Base-by-base conservation (phyloP, 1,140 invertebrate species). In the Solenopsis fugax region DNA sequence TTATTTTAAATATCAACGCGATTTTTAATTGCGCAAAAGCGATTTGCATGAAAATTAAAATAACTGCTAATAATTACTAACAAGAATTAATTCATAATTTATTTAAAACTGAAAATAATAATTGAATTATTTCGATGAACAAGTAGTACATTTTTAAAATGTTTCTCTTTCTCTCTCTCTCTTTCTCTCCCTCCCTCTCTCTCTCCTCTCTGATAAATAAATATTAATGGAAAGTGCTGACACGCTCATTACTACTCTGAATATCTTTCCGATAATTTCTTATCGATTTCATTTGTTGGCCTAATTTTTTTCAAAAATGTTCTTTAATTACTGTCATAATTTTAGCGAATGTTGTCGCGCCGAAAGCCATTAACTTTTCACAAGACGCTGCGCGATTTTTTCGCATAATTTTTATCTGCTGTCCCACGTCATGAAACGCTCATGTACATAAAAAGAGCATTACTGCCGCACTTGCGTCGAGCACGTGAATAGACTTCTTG, bases 391-490 rank as follows among this genome's bases (percentile, higher is more conserved):
- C 54, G 29, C n/a, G 7, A 73, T 60, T 58, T 60, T 73, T 21
- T 72, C 67, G 24, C 10, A 12, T 48, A 82, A 48, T 75, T 84
- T 75, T 73, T 75, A 75, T 84, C 45, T 29, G 24, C 54, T 56
- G 21, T 24, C 64, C 3, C 60, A 6, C 21, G 21, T 41, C 21
- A 21, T 24, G 24, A 71, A 81, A 67, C 50, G 45, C 16, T 81
- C 37, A 37, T 67, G 37, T 81, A 37, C 64, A 60, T 71, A 81
- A 81, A 81, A 81, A 81, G 65, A 6, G 45, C 45, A 81, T 81
- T 81, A 81, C 48, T n/a, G 50, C 50, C 2, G 65, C 65, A 71
- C 34, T 81, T 54, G 48, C 48, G 3, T 21, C 18, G 45, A 50
- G 29, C 13, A 71, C 65, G 16, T 71, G 21, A 81, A 71, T 81